phyloP scores from a whole-genome alignment of 2,797 vertebrate species.

The Erithacus rubecula region DNA sequence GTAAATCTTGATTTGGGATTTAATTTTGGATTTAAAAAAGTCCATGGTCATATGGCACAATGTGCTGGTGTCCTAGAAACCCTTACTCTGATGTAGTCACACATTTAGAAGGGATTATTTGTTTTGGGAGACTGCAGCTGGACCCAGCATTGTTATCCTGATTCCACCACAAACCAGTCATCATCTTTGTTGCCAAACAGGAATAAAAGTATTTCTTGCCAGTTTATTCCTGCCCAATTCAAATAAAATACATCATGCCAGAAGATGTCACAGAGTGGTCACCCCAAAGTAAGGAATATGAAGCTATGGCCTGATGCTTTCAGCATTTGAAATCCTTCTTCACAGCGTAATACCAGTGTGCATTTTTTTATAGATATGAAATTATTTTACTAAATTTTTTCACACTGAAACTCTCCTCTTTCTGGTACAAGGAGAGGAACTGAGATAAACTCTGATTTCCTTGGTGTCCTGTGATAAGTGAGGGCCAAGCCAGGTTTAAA shows the following conservation, averaged over 20 bases:
- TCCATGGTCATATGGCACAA: neutral
- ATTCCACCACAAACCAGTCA: neutral
- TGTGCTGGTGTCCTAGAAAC: neutral
- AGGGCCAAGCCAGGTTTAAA: neutral
- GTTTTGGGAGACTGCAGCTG: neutral
- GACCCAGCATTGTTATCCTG: neutral
- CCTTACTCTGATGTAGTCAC: neutral
- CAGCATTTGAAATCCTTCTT: neutral
- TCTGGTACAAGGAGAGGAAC: neutral
- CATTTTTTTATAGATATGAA: neutral
- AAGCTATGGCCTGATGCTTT: neutral
- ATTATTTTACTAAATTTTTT: neutral
- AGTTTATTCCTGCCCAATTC: neutral
- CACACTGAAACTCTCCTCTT: neutral
- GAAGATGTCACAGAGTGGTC: neutral
- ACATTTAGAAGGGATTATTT: neutral
- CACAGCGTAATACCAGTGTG: rapidly evolving
- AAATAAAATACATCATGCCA: neutral
- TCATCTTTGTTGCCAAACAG: neutral
- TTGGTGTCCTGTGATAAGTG: neutral
- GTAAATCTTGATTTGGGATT: neutral
- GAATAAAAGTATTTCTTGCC: neutral
- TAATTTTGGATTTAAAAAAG: neutral
- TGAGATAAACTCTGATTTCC: neutral
- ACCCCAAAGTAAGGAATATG: neutral